Percentiles rank a stretch among this genome's conserved stretches.
Evolutionary conservation across 1,140 invertebrate genomes (phyloP).

Genomic region (Ceratosolen fusciceps): DNA sequence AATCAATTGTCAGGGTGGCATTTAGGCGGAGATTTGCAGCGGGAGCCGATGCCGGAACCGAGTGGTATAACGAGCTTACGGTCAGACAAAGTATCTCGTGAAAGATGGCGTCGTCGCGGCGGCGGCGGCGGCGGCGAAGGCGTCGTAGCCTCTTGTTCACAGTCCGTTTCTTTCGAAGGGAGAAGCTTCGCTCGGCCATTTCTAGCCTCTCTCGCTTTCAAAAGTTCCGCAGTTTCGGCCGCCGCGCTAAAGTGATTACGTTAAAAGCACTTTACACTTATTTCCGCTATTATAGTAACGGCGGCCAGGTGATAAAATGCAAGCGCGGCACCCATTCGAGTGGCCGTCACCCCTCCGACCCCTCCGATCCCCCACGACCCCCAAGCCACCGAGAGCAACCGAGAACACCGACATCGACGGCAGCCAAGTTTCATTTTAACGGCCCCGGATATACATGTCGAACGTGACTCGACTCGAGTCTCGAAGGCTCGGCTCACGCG

Average conservation of each 20-base stretch:
- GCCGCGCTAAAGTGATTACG: constrained; percentile 61
- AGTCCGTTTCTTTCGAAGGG: constrained; percentile 42
- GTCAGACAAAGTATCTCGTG: constrained; percentile 42
- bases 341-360: neutral
- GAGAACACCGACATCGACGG: too few species aligned
- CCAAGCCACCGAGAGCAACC: too few species aligned
- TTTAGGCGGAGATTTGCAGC: neutral
- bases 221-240: constrained; percentile 54
- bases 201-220: constrained; percentile 62
- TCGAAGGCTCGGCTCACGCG: neutral
- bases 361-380: neutral
- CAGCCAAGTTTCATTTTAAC: constrained; percentile 28
- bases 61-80: constrained; percentile 33
- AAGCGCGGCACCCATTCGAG: constrained; percentile 19
- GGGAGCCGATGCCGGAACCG: neutral
- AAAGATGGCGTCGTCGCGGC: neutral
- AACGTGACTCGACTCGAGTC: constrained; percentile 33
- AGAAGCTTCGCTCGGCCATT: neutral
- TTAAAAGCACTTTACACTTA: constrained; percentile 66
- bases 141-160: constrained; percentile 31
- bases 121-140: too few species aligned
- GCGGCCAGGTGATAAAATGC: constrained; percentile 45
- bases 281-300: constrained; percentile 39
- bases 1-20: constrained; percentile 18
- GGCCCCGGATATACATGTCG: constrained; percentile 16